A percentile compares a stretch with the other conserved stretches of the same genome.
These are phyloP conservation scores for Pseudorectes ferrugineus DNA, from an alignment of 2,113 vertebrate species.

Conservation along the genomic window DNA sequence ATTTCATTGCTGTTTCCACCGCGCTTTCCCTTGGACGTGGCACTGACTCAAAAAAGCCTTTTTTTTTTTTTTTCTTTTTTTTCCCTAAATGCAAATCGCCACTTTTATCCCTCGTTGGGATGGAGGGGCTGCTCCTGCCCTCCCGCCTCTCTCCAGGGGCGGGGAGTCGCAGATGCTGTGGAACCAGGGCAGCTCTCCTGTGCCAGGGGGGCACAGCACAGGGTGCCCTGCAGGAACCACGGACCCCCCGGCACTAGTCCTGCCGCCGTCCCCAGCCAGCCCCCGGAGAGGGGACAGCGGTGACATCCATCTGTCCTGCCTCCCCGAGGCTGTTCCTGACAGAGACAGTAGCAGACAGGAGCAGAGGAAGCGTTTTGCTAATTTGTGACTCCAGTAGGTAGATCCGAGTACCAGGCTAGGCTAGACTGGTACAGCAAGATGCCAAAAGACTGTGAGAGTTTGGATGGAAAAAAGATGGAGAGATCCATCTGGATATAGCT, in stretches of 20 bases:
- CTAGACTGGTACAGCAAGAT: not conserved
- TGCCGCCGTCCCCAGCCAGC: not conserved
- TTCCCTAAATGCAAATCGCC: not conserved
- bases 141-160: not conserved
- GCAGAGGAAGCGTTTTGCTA: not conserved
- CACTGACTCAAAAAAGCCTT: not conserved
- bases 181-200: not conserved
- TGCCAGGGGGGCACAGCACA: not conserved
- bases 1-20: not conserved
- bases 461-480: not conserved
- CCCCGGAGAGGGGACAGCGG: accelerated
- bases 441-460: not conserved
- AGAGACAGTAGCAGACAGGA: accelerated
- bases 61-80: no score
- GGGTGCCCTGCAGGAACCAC: not conserved
- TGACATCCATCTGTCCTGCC: conserved; percentile 22
- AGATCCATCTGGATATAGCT: not conserved
- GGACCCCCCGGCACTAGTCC: not conserved
- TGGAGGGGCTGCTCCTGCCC: not conserved
- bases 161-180: not conserved
- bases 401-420: not conserved
- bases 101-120: not conserved
- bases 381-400: not conserved
- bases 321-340: not conserved
- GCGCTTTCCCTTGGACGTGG: accelerated